Base-by-base conservation (phyloP, 2,888 invertebrate genomes). In the Metallyticus violacea region DNA sequence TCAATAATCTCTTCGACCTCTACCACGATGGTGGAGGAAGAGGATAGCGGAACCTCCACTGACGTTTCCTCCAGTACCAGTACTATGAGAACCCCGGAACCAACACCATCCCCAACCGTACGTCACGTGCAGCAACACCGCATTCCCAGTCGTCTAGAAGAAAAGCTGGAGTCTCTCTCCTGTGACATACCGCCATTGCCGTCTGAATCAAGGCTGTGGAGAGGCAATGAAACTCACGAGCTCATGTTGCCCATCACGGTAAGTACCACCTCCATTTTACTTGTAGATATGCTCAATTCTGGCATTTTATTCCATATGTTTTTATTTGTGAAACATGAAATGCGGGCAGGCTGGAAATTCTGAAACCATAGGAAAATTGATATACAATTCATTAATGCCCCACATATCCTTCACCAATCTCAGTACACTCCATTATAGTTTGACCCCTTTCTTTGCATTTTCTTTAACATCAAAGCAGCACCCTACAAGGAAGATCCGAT, bases 191-290 rank as follows among this genome's bases (percentile, higher is more conserved):
- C 94, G 89, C 93, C 94, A 89, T 91, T 95, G 90, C 95, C 95
- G 84, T 93, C 93, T 88, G 94, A 95, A 90, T 94, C 95, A 81
- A 93, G 94, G 88, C 92, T 95, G 89, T 95, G 95, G 95, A 94
- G 95, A 81, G 95, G 95, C 90, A 95, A 95, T 90, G 95, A 95
- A 91, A 95, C 95, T 25, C 95, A 95, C 90, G 95, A 95, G 90
- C 92, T 95, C 89, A 93, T 94, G 89, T 92, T 95, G 86, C 95
- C 95, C 7, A 93, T 94, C 90, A 94, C 93, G 93, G 95, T 95
- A 92, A 94, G 94, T 92, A 85, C 40, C n/a, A n/a, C n/a, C n/a
- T n/a, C n/a, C n/a, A n/a, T n/a, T n/a, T n/a, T n/a, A n/a, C n/a
- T n/a, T n/a, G n/a, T n/a, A n/a, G n/a, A n/a, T n/a, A n/a, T n/a